These are phyloP conservation scores for Gryllus longicercus DNA, from an alignment of 2,888 invertebrate species.

Conservation along the genomic window DNA sequence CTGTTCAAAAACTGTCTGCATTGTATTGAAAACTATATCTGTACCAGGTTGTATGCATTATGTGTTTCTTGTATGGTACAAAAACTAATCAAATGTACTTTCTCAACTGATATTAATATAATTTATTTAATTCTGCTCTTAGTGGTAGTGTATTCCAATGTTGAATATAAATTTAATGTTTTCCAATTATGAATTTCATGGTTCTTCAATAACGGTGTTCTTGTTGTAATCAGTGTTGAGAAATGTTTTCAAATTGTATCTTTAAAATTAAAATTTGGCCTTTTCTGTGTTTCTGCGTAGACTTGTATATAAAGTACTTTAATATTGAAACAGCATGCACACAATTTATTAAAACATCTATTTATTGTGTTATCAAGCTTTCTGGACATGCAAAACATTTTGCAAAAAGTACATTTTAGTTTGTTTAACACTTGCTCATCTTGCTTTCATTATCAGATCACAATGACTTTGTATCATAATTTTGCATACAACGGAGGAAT, in stretches of 20 bases:
- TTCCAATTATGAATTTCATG: not conserved
- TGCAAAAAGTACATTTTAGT: not conserved
- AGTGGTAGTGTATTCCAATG: not conserved
- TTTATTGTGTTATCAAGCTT: not conserved
- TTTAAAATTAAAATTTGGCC: not conserved
- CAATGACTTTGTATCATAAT: not conserved
- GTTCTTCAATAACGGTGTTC: not conserved
- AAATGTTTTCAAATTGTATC: constrained; percentile 1
- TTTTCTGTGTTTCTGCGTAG: constrained; percentile 8
- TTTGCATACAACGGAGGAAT: not conserved
- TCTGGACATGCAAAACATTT: not conserved
- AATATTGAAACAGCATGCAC: not conserved
- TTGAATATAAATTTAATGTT: not conserved
- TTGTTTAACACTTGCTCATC: not conserved
- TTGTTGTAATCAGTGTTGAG: constrained; percentile 9
- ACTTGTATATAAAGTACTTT: not conserved
- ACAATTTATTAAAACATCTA: not conserved
- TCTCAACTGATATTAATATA: not conserved
- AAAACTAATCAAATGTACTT: not conserved
- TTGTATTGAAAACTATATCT: not conserved
- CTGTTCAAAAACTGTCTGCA: constrained; percentile 6
- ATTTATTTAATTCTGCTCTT: constrained; percentile 2
- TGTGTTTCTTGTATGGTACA: not conserved
- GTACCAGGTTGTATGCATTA: constrained; percentile 5
- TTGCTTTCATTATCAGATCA: not conserved